Conservation (phyloP, 1,140 invertebrate species). For the Branchinecta lynchi region DNA sequence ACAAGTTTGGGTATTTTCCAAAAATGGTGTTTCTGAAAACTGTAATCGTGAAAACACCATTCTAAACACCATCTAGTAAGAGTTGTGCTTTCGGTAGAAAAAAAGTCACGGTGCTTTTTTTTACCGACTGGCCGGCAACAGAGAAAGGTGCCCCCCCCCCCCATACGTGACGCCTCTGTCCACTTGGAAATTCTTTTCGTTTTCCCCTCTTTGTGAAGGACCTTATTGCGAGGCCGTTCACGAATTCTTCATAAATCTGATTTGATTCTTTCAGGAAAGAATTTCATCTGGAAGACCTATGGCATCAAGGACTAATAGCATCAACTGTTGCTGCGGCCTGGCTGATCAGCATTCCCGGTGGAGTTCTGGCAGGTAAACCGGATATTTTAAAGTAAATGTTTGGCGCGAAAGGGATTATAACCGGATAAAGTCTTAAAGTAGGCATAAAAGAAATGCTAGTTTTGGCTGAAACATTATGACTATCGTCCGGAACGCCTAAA, state of each 20-base stretch:
- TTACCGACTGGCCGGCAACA: background rate
- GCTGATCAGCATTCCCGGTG: constrained; percentile 38
- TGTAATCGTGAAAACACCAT: too few relatives aligned
- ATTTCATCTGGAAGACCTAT: constrained; percentile 35
- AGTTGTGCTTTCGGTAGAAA: too few relatives aligned
- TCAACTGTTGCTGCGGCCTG: constrained; percentile 36
- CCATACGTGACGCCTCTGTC: background rate
- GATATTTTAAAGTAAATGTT: background rate
- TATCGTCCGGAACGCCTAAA: too few relatives aligned
- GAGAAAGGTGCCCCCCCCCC: background rate
- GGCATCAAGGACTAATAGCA: constrained; percentile 41
- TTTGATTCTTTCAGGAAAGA: constrained; percentile 27
- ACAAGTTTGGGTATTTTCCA: too few relatives aligned
- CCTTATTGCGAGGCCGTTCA: background rate
- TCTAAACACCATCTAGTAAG: too few relatives aligned
- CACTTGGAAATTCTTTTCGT: background rate
- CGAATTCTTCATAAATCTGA: too few relatives aligned
- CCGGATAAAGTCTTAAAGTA: too few relatives aligned
- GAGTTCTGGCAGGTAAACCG: constrained; percentile 28
- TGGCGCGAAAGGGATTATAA: too few relatives aligned
- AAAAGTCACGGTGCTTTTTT: too few relatives aligned
- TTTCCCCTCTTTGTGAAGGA: background rate
- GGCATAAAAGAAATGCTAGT: too few relatives aligned
- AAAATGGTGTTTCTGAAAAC: too few relatives aligned
- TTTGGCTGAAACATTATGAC: too few relatives aligned